Evolutionary conservation across 2,113 vertebrate species (phyloP), one percentile per base, ranked within the genome.

Genomic region (Platanista minor): DNA sequence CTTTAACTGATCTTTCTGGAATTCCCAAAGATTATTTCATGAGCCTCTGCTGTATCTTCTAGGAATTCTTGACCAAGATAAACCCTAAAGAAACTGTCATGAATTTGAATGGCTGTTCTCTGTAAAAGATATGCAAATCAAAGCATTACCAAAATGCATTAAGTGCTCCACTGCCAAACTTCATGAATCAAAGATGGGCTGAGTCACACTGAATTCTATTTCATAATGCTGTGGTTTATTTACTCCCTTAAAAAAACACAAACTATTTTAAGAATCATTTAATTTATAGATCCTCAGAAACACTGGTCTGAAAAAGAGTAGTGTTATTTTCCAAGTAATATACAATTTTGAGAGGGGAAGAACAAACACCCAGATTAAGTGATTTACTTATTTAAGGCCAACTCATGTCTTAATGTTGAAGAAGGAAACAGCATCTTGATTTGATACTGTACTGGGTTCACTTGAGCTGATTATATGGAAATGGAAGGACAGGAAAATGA

Each of bases 181-280:
- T 96, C 91, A 95, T 90, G 66, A 94, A 88, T 95, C 81, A 97
- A 91, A 88, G 69, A 94, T 90, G 78, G 46, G 13, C 17, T 72
- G 75, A 80, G 67, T 69, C 46, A 78, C 15, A 72, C 4, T 29
- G 46, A 82, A 92, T 90, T 96, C 52, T 88, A 77, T 94, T 95
- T 96, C 29, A 81, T 67, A 90, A 75, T 46, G 29, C 11, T 85
- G 15, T 80, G 36, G 27, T 82, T 95, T 89, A 77, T 59, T 82
- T 85, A 74, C 10, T 91, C 12, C 49, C 39, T 75, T 54, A 84
- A 59, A 91, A 87, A 62, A 61, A 20, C 66, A 18, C 10, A 69
- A 85, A 86, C 3, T 41, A 90, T 82, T 62, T 94, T 12, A 23
- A 52, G 18, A 18, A 52, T 52, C 52, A 52, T 52, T 52, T 52